phyloP scores from a whole-genome alignment of 1,140 invertebrate species.

The Grapholita molesta region DNA sequence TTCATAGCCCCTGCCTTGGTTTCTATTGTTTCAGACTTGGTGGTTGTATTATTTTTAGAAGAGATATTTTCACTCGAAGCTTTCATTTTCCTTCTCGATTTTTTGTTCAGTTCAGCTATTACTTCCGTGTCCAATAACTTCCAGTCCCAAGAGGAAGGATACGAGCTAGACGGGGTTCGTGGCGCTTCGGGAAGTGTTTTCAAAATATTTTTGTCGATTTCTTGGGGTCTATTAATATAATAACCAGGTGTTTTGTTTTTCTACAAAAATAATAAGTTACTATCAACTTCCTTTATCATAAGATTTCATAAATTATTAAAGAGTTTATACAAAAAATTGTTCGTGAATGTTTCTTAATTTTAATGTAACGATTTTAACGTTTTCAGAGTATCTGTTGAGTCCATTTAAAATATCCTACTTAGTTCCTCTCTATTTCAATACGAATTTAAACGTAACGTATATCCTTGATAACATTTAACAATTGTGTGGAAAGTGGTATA shows the following conservation, averaged over 20 bases:
- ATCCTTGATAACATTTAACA: no score
- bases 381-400: no score
- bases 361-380: no score
- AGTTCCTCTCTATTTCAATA: no score
- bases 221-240: conserved; percentile 86
- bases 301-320: no score
- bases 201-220: conserved; percentile 85
- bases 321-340: no score
- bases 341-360: no score
- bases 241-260: conserved; percentile 89
- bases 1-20: conserved; percentile 56
- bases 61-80: conserved; percentile 71
- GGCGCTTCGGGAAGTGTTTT: conserved; percentile 88
- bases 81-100: conserved; percentile 62
- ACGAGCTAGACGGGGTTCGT: conserved; percentile 82
- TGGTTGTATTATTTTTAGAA: conserved; percentile 62
- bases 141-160: conserved; percentile 86
- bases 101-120: conserved; percentile 64
- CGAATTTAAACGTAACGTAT: no score
- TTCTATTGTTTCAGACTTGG: conserved; percentile 55
- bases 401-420: no score
- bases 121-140: conserved; percentile 79
- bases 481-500: no score
- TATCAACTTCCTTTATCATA: no score
- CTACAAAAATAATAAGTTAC: conserved; percentile 81